Base-by-base conservation (phyloP, 1,140 invertebrate genomes). In the Subanguina moxae region DNA sequence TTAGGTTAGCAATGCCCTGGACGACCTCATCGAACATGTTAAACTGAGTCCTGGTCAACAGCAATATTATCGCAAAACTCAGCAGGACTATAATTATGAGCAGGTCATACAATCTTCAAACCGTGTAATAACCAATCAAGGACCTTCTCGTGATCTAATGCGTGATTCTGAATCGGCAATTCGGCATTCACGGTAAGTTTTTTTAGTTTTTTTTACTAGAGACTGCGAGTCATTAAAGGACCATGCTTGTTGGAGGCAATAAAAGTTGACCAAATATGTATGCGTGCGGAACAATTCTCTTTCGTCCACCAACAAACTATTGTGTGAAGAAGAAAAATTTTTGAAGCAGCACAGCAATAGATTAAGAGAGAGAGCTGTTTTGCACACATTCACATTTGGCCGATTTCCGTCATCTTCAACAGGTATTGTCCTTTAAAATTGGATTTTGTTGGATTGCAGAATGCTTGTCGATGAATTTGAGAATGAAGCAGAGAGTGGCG, bases 11-110 rank as follows among this genome's bases (percentile, higher is more conserved):
- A 87, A 89, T 62, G 91, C 93, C 8, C 85, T 98, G 11, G 92
- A 92, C 82, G 89, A 94, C 74, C 86, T 98, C 67, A 83, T 97
- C 64, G 90, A 90, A 78, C 92, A 97, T 72, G 92, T 96, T 45
- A 90, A 90, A 84, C 86, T 80, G 68, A 74, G 84, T 79, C 61
- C 83, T 74, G 62, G 78, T 48, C 52, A 25, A 0, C 30, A 13
- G 48, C 25, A 19, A 13, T 66, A 77, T 57, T 67, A 84, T 79
- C 68, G 74, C 66, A 71, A 81, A 58, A 80, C 85, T 56, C 84
- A 71, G 73, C 67, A 76, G 62, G 61, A 66, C 43, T 67, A 78
- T 58, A 68, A 72, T 73, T 76, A 70, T 67, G 84, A 78, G 85
- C 85, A 65, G 66, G 75, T 65, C 83, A 43, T 76, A 19, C 59